Evolutionary conservation across 1,140 invertebrate species (phyloP), one percentile per base, ranked within the genome.

Genomic region (Caenorhabditis latens): DNA sequence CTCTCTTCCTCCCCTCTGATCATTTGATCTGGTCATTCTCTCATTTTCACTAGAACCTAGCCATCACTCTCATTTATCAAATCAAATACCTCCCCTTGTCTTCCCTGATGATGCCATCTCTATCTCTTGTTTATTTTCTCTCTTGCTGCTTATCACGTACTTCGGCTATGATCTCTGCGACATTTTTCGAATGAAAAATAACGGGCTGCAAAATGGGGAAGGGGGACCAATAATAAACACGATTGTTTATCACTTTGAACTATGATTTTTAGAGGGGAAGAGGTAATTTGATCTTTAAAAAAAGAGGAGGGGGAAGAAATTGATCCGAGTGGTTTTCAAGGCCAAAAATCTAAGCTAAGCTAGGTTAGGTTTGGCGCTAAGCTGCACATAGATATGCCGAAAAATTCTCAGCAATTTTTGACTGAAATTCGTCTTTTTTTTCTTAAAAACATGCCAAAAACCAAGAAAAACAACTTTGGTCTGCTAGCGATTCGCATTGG

Each of bases 121-220:
- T 65, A 65, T 65, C 61, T 61, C 57, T 61, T 71, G 65, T 71
- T 71, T 71, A 71, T 16, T 42, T 71, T 42, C 19, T 71, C 16
- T 11, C 65, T n/a, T 40, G 65, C 11, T n/a, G 42, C 42, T 43
- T 43, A 43, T 71, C 65, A 71, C 42, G 61, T 63, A 63, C 8
- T 58, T 32, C 32, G 32, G 55, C 55, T 58, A 58, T 58, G 55
- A 58, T 58, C 55, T 58, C n/a, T 11, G 55, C 32, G 32, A 32
- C 32, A 32, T 32, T 32, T 32, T 32, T 32, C 2, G 32, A 32
- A 32, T 1, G 32, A 32, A 32, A 32, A 32, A 32, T 32, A 32
- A 32, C 2, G 32, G 13, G 2, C 4, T 50, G 50, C 50, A 50
- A 16, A 50, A 50, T 50, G 50, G 50, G 50, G 50, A 11, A 11